A percentile compares a stretch with the other conserved stretches of the same genome.
These are phyloP conservation scores for Bugula neritina DNA, from an alignment of 2,888 invertebrate genomes.

Conservation along the genomic window DNA sequence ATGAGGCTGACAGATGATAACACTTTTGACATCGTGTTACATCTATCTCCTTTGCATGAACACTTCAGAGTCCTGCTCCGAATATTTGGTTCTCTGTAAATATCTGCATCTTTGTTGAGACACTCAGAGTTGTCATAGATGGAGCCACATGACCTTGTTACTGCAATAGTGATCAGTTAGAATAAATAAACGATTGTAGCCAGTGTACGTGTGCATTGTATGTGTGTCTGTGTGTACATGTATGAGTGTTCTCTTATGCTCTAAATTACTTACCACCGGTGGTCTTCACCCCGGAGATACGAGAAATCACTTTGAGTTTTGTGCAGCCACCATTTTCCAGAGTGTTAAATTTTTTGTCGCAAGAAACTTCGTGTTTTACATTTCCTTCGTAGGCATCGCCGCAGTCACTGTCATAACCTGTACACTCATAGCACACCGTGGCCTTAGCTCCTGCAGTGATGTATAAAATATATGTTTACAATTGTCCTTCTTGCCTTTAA, in stretches of 20 bases:
- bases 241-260: no score
- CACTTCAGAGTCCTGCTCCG: not conserved
- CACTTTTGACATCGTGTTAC: no score
- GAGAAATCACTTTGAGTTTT: not conserved
- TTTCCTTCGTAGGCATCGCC: not conserved
- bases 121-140: not conserved
- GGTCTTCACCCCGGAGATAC: not conserved
- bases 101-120: not conserved
- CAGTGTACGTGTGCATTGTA: no score
- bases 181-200: no score
- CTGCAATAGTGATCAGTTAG: not conserved
- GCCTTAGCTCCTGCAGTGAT: not conserved
- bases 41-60: not conserved
- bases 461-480: no score
- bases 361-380: not conserved
- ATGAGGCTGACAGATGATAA: no score
- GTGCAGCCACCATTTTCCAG: not conserved
- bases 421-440: not conserved
- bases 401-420: constrained; percentile 1
- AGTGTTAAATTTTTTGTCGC: not conserved
- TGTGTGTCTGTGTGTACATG: no score
- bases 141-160: not conserved
- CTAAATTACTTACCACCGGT: constrained; percentile 11
- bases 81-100: not conserved
- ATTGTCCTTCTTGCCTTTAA: no score